These are phyloP conservation scores for Bungarus multicinctus DNA, from an alignment of 2,113 vertebrate species.

Conservation along the genomic window DNA sequence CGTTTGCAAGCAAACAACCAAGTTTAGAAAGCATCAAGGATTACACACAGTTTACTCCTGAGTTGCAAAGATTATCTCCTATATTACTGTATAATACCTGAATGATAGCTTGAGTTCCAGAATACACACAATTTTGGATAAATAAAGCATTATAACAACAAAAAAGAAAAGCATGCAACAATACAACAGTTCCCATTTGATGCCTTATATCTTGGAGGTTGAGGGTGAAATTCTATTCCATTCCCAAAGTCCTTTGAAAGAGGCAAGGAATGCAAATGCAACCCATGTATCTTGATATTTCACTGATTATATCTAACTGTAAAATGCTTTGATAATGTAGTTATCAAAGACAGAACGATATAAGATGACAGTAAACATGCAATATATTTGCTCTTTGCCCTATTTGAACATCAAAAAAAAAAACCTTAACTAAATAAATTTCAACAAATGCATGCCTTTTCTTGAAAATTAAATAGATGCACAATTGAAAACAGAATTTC, in stretches of 20 bases:
- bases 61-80: not conserved
- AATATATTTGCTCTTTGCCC: not conserved
- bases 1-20: not conserved
- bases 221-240: not conserved
- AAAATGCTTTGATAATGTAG: not conserved
- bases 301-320: not conserved
- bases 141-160: not conserved
- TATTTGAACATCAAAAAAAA: not conserved
- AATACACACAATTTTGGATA: not conserved
- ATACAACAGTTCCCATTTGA: not conserved
- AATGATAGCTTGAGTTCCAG: not conserved
- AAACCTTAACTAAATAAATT: not conserved
- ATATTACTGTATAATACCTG: not conserved
- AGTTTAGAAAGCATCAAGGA: not conserved
- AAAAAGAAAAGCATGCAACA: not conserved
- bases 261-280: not conserved
- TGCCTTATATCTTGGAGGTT: not conserved
- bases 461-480: not conserved
- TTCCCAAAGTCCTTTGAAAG: not conserved
- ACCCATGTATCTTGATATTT: not conserved
- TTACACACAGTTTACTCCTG: not conserved
- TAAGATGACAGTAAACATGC: not conserved
- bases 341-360: not conserved
- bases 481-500: constrained; percentile 8
- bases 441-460: not conserved